Base-by-base conservation (phyloP, 2,888 invertebrate genomes). In the Apodemia hepburni region DNA sequence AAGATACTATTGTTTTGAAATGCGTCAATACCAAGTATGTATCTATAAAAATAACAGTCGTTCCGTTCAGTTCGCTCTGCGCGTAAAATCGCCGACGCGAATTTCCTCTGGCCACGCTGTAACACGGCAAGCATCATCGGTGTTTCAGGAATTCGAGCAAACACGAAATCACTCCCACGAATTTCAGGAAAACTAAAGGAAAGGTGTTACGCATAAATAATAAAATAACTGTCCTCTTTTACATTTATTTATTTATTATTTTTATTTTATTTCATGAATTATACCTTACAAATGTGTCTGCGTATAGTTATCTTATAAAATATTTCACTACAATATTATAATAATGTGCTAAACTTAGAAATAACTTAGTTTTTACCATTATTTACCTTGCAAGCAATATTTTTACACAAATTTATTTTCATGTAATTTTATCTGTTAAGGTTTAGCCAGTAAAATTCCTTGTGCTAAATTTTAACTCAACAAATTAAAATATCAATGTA, bases 181-280 rank as follows among this genome's bases (percentile, higher is more conserved):
- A n/a, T n/a, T n/a, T n/a, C n/a, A n/a, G n/a, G n/a, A n/a, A n/a
- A n/a, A n/a, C n/a, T n/a, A n/a, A n/a, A n/a, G n/a, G n/a, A n/a
- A n/a, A n/a, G n/a, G n/a, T n/a, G n/a, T 67, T 71, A 47, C 29
- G 18, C 58, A 45, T 17, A 12, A 60, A 59, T 63, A 60, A 68
- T 68, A 73, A 69, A 70, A 63, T 33, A 54, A 60, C 67, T 68
- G 69, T 73, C 79, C 22, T 86, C 89, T 87, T 84, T 77, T 85
- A 90, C 87, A 87, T 91, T 90, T 91, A n/a, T n/a, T n/a, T n/a
- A n/a, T n/a, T n/a, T n/a, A n/a, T n/a, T n/a, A n/a, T n/a, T n/a
- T n/a, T n/a, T n/a, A n/a, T n/a, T n/a, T n/a, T n/a, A 91, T 82
- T 90, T 86, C 82, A 87, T 88, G 89, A 90, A 89, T 87, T 86